Evolutionary conservation across 2,888 invertebrate genomes (phyloP).

Genomic region (Macrosiphum euphorbiae): DNA sequence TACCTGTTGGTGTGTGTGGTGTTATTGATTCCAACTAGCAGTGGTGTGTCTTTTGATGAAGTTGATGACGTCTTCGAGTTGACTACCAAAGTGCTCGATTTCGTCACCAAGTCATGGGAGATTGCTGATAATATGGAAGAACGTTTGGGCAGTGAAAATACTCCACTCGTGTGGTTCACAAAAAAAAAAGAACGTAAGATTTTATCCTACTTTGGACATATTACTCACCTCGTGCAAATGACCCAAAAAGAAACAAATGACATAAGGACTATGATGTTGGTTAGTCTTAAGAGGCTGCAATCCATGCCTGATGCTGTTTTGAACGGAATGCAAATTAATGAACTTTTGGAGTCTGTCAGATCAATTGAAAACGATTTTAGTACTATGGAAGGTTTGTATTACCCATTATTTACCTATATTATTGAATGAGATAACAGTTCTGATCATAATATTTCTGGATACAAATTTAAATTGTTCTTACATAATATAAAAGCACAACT

Average conservation of each 20-base stretch:
- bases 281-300: conserved; percentile 42
- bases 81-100: conserved; percentile 27
- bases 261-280: conserved; percentile 40
- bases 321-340: conserved; percentile 58
- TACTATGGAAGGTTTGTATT: conserved; percentile 51
- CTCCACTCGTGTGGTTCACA: conserved; percentile 39
- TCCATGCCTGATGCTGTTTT: conserved; percentile 27
- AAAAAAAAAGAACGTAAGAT: conserved; percentile 51
- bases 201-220: conserved; percentile 11
- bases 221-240: conserved; percentile 10
- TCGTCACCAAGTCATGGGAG: conserved; percentile 33
- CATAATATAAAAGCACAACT: conserved; percentile 43
- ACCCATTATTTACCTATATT: neutral
- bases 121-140: conserved; percentile 21
- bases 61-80: conserved; percentile 22
- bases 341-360: conserved; percentile 52
- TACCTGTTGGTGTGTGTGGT: neutral
- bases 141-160: neutral
- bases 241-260: conserved; percentile 29
- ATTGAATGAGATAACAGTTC: neutral
- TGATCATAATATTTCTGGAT: neutral
- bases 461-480: neutral
- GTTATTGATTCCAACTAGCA: neutral
- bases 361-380: conserved; percentile 55
- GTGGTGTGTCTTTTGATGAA: neutral